Evolutionary conservation across 2,888 invertebrate genomes (phyloP), one percentile per base, ranked within the genome.

Genomic region (Drosophila birchii): DNA sequence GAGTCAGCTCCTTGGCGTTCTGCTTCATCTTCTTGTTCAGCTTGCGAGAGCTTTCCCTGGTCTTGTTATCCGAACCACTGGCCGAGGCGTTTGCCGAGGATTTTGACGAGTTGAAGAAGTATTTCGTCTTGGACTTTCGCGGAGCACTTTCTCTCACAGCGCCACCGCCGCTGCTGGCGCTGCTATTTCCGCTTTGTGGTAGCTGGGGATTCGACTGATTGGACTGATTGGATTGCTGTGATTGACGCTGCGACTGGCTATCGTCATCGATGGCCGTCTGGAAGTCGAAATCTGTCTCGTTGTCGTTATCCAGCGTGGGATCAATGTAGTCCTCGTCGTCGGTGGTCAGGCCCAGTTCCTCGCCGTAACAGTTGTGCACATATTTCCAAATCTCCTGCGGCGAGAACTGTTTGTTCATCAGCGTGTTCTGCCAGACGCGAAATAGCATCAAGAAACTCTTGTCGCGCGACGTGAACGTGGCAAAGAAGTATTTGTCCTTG

Each of bases 381-480:
- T 96, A 96, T 93, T 96, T 95, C 97, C 97, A 97, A 93, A 97
- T 95, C 93, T 97, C 97, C 91, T 96, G 96, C 73, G 95, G 95
- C 83, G 94, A 94, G 95, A 97, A 95, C 54, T 95, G 96, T 94
- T 97, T 96, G 92, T 97, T 97, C 94, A 98, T 95, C 75, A 98
- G 95, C 70, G 97, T 97, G 94, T 97, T 98, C 94, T 98, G 98
- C 98, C 98, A 99, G 81, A 98, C 95, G 83, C 97, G 94, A 94
- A 98, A 98, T 92, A 99, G 95, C 96, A 98, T 98, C 91, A 98
- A 94, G 94, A 97, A 98, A 0, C 97, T 96, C 93, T 98, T 98
- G 93, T 99, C 99, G 49, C 99, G 94, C 16, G 98, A 96, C 3
- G 97, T 96, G 93, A 99, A 98, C 44, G 98, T 98, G 29, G 99